A percentile compares a stretch with the other conserved stretches of the same genome.
These are phyloP conservation scores for Anseranas semipalmata DNA, from an alignment of 2,113 vertebrate genomes.

Conservation along the genomic window DNA sequence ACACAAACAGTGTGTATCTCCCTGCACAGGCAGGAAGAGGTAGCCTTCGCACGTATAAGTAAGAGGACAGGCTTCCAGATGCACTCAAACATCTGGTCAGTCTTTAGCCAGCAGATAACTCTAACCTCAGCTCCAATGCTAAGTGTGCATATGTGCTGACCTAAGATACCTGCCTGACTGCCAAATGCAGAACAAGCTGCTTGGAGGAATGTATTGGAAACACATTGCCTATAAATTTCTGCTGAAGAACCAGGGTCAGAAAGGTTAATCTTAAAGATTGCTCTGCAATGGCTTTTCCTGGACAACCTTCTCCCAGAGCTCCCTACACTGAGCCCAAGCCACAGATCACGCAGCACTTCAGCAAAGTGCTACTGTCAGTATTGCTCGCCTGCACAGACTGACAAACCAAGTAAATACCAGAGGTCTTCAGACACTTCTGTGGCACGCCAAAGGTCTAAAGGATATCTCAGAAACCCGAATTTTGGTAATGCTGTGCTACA, in stretches of 20 bases:
- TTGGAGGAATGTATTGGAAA: slow-evolving; percentile 31
- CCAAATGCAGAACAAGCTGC: slow-evolving; percentile 3
- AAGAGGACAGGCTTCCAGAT: neutral
- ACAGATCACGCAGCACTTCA: neutral
- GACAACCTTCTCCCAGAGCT: neutral
- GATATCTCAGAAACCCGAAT: neutral
- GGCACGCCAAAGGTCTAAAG: accelerated
- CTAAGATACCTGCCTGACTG: neutral
- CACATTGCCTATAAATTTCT: neutral
- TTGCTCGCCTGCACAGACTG: neutral
- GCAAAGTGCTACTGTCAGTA: neutral
- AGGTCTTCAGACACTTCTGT: neutral
- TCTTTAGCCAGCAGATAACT: neutral
- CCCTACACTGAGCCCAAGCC: neutral
- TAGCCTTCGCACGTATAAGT: neutral
- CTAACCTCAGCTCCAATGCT: neutral
- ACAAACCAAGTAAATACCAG: neutral
- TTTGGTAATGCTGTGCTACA: neutral
- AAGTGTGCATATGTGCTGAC: neutral
- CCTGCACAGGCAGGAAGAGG: neutral
- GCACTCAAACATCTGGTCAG: slow-evolving; percentile 5
- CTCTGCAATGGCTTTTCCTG: neutral
- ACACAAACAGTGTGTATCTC: neutral
- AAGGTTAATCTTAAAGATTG: neutral
- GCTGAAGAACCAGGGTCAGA: neutral